These are phyloP conservation scores for Papilio machaon DNA, from an alignment of 1,140 invertebrate genomes.

Conservation along the genomic window DNA sequence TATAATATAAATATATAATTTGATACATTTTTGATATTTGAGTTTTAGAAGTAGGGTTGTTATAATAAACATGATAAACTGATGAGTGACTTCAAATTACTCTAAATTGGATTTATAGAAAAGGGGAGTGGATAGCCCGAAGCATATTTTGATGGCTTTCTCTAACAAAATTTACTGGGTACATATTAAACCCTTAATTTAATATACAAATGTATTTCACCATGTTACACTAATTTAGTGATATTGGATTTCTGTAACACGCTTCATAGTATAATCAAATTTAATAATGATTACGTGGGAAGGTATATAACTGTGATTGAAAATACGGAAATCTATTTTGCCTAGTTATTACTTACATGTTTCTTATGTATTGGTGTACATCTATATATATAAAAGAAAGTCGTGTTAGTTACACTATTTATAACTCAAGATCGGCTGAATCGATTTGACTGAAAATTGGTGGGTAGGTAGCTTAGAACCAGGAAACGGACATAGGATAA, in stretches of 20 bases:
- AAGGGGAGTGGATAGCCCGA: conserved; percentile 11
- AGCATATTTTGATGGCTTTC: conserved; percentile 26
- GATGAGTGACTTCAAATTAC: conserved; percentile 16
- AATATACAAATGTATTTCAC: background rate
- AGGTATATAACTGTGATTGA: background rate
- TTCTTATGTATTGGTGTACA: no score
- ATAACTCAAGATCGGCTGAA: no score
- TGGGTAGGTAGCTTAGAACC: no score
- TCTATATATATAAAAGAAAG: no score
- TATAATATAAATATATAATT: background rate
- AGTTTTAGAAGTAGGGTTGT: background rate
- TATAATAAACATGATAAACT: background rate
- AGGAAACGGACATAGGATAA: no score
- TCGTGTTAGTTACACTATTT: no score
- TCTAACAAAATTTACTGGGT: conserved; percentile 22
- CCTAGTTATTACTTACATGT: no score
- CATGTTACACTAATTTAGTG: conserved; percentile 28
- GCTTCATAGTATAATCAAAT: background rate
- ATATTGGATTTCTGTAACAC: background rate
- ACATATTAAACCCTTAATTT: background rate
- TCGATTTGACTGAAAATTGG: no score
- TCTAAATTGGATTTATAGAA: conserved; percentile 24
- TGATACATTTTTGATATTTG: background rate
- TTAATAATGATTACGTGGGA: background rate
- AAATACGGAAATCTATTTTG: background rate